Conservation (phyloP, 2,797 vertebrate species). For the Danio albolineatus region DNA sequence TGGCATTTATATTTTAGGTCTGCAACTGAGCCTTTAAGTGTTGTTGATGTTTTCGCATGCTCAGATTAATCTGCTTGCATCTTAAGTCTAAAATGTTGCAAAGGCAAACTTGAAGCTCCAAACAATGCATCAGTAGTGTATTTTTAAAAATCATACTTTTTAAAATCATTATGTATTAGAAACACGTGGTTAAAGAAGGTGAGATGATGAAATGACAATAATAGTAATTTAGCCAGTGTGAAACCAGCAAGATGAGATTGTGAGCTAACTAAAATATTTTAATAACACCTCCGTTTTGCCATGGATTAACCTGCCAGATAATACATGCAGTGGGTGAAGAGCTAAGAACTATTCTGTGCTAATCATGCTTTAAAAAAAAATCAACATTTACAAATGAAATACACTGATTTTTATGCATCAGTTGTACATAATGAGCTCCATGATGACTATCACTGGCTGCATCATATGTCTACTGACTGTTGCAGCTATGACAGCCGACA, state of each 20-base stretch:
- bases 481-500: background rate
- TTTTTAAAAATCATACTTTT: background rate
- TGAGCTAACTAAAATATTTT: background rate
- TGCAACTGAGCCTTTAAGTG: background rate
- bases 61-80: background rate
- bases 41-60: background rate
- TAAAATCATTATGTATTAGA: background rate
- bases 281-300: constrained; percentile 6
- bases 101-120: background rate
- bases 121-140: background rate
- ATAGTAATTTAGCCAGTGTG: too few species aligned
- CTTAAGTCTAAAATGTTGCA: background rate
- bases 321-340: background rate
- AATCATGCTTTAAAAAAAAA: constrained; percentile 30
- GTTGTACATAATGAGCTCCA: constrained; percentile 11
- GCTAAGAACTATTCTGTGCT: constrained; percentile 5
- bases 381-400: constrained; percentile 17
- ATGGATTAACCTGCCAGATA: constrained; percentile 22
- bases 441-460: background rate
- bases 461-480: background rate
- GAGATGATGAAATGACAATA: too few species aligned
- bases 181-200: background rate
- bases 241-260: too few species aligned
- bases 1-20: background rate
- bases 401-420: background rate